Evolutionary conservation across 2,888 invertebrate species (phyloP), one percentile per base, ranked within the genome.

Genomic region (Patella pellucida): DNA sequence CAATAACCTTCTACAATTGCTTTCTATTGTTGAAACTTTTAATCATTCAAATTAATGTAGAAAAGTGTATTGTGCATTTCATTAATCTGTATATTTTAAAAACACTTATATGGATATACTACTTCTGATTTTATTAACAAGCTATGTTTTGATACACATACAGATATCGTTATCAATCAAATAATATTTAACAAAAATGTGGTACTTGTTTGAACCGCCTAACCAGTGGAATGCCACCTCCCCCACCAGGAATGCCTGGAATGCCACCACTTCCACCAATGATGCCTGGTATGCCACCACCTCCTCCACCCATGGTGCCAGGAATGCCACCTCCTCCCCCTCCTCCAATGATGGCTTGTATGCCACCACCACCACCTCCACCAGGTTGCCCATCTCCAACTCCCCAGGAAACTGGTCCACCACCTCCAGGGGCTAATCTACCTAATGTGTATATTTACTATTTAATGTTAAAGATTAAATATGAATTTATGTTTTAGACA

Each of bases 141-240:
- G n/a, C n/a, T n/a, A n/a, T n/a, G n/a, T n/a, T n/a, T n/a, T n/a
- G n/a, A n/a, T n/a, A n/a, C n/a, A n/a, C n/a, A n/a, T n/a, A n/a
- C n/a, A n/a, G n/a, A n/a, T n/a, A n/a, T n/a, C n/a, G n/a, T n/a
- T n/a, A n/a, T n/a, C n/a, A n/a, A n/a, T n/a, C n/a, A n/a, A n/a
- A n/a, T n/a, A n/a, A n/a, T n/a, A n/a, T n/a, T n/a, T n/a, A n/a
- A n/a, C n/a, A n/a, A n/a, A n/a, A n/a, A n/a, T n/a, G n/a, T n/a
- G n/a, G n/a, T n/a, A 90, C 81, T 87, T 85, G 78, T 87, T 85
- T 81, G 96, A 95, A 0, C 93, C 95, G 71, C 94, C 93, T 4
- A 84, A 83, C 81, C 76, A 52, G 76, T 51, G 82, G 78, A 69
- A 74, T 69, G 27, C 72, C 76, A 52, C 84, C 87, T 41, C 87